Evolutionary conservation across 53 echinoderm and acorn worm genomes (phyloP), one percentile per base, ranked within the genome.

Genomic region (Zoroaster sp.): DNA sequence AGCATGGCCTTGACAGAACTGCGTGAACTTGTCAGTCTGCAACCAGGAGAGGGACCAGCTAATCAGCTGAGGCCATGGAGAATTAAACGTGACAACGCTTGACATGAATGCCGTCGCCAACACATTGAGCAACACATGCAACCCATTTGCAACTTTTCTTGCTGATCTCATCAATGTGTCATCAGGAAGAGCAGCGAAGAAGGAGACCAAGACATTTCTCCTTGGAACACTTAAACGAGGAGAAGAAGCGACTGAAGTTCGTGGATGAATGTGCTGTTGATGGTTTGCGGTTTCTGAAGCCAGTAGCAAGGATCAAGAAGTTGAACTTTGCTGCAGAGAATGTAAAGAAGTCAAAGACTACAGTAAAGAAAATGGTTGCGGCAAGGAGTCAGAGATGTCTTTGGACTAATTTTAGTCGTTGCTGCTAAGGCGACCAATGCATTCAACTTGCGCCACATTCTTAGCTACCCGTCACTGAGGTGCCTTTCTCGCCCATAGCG

Each of bases 111-210:
- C 69, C 4, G 51, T 88, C 39, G 69, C 79, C 7, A 20, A 91
- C 51, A 51, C 51, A 69, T 51, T 77, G n/a, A 88, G 67, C 78
- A 69, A 93, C 43, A 82, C 89, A 74, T 92, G 83, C 77, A 72
- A 88, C 32, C 52, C 88, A 70, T n/a, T 73, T 21, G 72, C 74
- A 36, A 23, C 78, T 21, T 21, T 28, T 37, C 72, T 82, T 74
- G 34, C 80, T n/a, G n/a, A n/a, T n/a, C n/a, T n/a, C n/a, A n/a
- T n/a, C n/a, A n/a, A n/a, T n/a, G n/a, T n/a, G n/a, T 66, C 86
- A 52, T 86, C 90, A 70, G 69, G 87, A 47, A 71, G 69, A 87
- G 55, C 80, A 78, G 73, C 88, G 18, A 40, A 77, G 38, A 53
- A 78, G 55, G 51, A 86, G 73, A 40, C 81, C 0, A 73, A 73